Base-by-base conservation (phyloP, 1,140 invertebrate species). In the Drosophila nannoptera region DNA sequence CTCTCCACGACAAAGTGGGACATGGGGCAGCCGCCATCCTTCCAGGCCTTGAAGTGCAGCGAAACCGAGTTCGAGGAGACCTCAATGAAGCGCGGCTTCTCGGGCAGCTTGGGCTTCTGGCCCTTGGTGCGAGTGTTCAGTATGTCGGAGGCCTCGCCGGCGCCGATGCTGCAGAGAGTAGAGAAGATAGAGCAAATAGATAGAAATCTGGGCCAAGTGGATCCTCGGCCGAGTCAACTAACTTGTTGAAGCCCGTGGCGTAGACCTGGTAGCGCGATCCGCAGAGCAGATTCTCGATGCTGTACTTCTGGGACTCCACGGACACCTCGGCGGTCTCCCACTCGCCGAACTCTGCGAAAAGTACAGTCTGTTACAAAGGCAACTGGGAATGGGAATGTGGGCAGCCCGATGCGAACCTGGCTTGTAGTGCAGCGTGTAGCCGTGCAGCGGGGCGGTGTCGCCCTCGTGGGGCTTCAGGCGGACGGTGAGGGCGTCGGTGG, bases 1-100 rank as follows among this genome's bases (percentile, higher is more conserved):
- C 98, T 97, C 90, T 98, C 96, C 33, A 99, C 95, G 55, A 98
- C 96, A 90, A 98, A 99, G 87, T 97, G 97, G 46, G 96, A 93
- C 94, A 99, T 98, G 2, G 97, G 96, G 90, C 98, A 99, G 33
- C 97, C 97, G 63, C 96, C 96, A 89, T 97, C 96, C 55, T 95
- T 94, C 97, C 97, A 99, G 56, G 96, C 94, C 78, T 94, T 95
- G 46, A 99, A 92, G 83, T 97, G 96, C 49, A 99, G 90, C 7
- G 95, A 96, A 9, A 98, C 96, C 69, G 95, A 97, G 62, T 96
- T 97, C 3, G 95, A 95, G 5, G 96, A 97, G 2, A 97, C 95
- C 89, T 96, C 96, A 88, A 98, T 96, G 89, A 98, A 97, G 83
- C 95, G 93, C n/a, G 93, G 92, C 31, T 95, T 96, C 87, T 95